Conservation (phyloP, 2,797 vertebrate genomes). For the Enteromius paludinosus region DNA sequence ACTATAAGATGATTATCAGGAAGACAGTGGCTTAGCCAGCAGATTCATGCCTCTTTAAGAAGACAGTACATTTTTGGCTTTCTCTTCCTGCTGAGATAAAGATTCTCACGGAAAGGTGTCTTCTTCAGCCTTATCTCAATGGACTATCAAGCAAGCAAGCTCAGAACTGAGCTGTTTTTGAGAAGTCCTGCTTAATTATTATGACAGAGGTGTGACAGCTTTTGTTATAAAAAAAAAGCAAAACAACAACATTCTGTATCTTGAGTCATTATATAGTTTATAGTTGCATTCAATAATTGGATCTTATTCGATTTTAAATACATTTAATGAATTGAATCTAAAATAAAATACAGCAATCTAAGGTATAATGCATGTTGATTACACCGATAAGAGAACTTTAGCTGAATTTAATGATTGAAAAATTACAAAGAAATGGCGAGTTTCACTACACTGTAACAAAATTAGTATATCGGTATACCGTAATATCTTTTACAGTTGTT, state of each 20-base stretch:
- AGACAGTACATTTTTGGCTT: conserved; percentile 74
- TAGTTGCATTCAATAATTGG: background rate
- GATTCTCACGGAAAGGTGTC: conserved; percentile 76
- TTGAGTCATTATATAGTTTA: background rate
- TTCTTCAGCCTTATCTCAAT: conserved; percentile 57
- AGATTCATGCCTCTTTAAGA: conserved; percentile 79
- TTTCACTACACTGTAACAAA: background rate
- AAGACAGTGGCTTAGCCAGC: conserved; percentile 67
- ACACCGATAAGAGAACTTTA: background rate
- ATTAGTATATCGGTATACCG: too few relatives aligned
- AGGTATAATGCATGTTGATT: background rate
- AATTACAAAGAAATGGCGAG: background rate
- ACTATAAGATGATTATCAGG: conserved; percentile 69
- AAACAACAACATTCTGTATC: background rate
- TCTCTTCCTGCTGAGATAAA: conserved; percentile 75
- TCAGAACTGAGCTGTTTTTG: conserved; percentile 49
- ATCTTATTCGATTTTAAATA: background rate
- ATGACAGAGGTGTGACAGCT: background rate
- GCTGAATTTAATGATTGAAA: background rate
- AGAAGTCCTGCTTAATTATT: conserved; percentile 24
- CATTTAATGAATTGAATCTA: background rate
- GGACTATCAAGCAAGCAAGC: conserved; percentile 50
- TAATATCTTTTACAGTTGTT: background rate
- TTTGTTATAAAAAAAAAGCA: background rate
- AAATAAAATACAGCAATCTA: background rate